Conservation (phyloP, 2,113 vertebrate species). For the Amphiprion ocellaris region DNA sequence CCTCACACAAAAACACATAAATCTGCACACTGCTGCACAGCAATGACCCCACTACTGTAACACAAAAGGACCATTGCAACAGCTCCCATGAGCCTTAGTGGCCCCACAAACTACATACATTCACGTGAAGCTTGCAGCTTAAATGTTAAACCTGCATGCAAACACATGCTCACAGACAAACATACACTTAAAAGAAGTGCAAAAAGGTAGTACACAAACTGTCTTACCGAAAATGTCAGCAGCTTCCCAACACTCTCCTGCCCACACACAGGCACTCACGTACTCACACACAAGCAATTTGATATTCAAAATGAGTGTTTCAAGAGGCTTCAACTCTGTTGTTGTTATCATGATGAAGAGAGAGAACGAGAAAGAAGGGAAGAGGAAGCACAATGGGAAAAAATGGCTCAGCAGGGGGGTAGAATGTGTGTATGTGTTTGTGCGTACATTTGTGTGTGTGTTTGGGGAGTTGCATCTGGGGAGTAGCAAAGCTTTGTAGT, state of each 20-base stretch:
- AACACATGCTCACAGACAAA: conserved; percentile 13
- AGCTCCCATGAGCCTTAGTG: conserved; percentile 45
- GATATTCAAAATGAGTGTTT: conserved; percentile 78
- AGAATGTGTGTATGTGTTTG: conserved; percentile 40
- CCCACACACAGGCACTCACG: conserved; percentile 41
- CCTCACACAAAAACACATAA: conserved; percentile 30
- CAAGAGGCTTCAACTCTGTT: conserved; percentile 67
- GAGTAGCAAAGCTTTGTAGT: conserved; percentile 89
- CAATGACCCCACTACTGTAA: conserved; percentile 20
- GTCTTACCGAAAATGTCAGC: conserved; percentile 67
- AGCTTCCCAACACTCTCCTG: conserved; percentile 38
- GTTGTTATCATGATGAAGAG: conserved; percentile 67
- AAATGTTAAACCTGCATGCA: conserved; percentile 23
- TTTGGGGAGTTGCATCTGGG: conserved; percentile 72
- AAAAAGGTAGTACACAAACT: conserved; percentile 34
- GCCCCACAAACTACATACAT: conserved; percentile 32
- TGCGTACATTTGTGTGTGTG: conserved; percentile 48
- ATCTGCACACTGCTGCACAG: conserved; percentile 4
- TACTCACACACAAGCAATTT: conserved; percentile 55
- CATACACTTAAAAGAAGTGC: conserved; percentile 2
- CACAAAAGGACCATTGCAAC: conserved; percentile 17
- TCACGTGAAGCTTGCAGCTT: conserved; percentile 27
- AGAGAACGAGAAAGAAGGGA: conserved; percentile 26
- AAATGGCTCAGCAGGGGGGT: conserved; percentile 81
- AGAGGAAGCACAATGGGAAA: conserved; percentile 74